Evolutionary conservation across 2,113 vertebrate genomes (phyloP).

Genomic region (Equus przewalskii): DNA sequence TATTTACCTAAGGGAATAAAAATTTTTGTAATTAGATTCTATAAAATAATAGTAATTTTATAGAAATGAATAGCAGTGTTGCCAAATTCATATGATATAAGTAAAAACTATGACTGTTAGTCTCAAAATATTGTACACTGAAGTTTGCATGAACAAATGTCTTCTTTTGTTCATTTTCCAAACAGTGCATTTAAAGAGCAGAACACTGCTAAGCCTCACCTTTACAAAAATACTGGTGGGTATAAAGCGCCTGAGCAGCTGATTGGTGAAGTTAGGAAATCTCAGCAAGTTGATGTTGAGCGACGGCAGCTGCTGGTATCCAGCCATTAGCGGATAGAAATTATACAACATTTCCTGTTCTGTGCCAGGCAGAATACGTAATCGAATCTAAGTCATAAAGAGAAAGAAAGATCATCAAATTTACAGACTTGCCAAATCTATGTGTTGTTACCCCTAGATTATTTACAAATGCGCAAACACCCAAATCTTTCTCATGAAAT

Average conservation of each 20-base stretch:
- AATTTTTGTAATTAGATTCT: background rate
- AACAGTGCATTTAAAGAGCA: background rate
- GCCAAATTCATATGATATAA: background rate
- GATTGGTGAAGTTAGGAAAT: slow-evolving; percentile 91
- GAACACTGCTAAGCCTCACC: slow-evolving; percentile 86
- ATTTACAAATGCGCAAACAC: background rate
- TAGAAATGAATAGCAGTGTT: background rate
- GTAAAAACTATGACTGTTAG: background rate
- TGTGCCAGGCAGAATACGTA: slow-evolving; percentile 95
- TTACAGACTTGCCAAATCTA: background rate
- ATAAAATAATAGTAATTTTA: background rate
- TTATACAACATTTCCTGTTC: slow-evolving; percentile 98
- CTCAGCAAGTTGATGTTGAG: slow-evolving; percentile 93
- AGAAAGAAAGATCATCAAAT: background rate
- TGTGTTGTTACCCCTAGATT: background rate
- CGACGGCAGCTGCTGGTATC: slow-evolving; percentile 96
- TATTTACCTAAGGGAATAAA: background rate
- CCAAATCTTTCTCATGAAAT: background rate
- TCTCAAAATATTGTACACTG: background rate
- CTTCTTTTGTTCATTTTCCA: background rate
- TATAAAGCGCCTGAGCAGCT: slow-evolving; percentile 94
- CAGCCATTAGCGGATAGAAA: slow-evolving; percentile 98
- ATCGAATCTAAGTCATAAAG: slow-evolving; percentile 90
- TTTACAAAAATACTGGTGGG: slow-evolving; percentile 98
- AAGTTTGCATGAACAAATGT: background rate